Base-by-base conservation (phyloP, 2,797 vertebrate genomes). In the Chiloscyllium punctatum region DNA sequence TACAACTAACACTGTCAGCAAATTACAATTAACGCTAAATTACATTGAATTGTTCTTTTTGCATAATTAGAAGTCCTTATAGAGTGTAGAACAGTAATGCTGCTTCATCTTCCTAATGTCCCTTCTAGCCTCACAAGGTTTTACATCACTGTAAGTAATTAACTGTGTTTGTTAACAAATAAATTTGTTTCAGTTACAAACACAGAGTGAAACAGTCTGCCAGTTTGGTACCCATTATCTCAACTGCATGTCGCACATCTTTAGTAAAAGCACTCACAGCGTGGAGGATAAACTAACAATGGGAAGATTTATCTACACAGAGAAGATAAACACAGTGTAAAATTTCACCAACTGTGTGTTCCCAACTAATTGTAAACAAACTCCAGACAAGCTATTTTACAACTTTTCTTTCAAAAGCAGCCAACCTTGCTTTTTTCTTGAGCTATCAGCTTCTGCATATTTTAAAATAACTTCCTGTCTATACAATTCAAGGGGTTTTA, bases 261-360 rank as follows among this genome's bases (percentile, higher is more conserved):
- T 94, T 94, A 72, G 37, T 51, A 30, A 37, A 71, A 94, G 68
- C 92, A 48, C 66, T 94, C 62, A 42, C 91, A 94, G 91, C 23
- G 5, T 69, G 66, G 37, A 18, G n/a, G 91, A 94, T 69, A 94
- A 37, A 94, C 69, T 94, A 94, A 94, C 92, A 94, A 71, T 94
- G 25, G 57, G 92, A 94, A 42, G 92, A 94, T 94, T 42, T 94
- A 94, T 71, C 42, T 72, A 71, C 27, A 42, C 92, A 94, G 37
- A 69, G 68, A 71, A 69, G 92, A 94, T 94, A 94, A 94, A 71
- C 42, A 94, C 66, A 72, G 92, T 94, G 42, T 71, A 94, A 48
- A 69, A 72, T 69, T 94, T 94, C 37, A 94, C 37, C n/a, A 37
- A 48, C 92, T 94, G 92, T 94, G 92, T 71, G 25, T 42, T n/a